Percentiles rank a stretch among this genome's conserved stretches.
phyloP scores from a whole-genome alignment of 2,113 vertebrate species.

The Paratilapia polleni region DNA sequence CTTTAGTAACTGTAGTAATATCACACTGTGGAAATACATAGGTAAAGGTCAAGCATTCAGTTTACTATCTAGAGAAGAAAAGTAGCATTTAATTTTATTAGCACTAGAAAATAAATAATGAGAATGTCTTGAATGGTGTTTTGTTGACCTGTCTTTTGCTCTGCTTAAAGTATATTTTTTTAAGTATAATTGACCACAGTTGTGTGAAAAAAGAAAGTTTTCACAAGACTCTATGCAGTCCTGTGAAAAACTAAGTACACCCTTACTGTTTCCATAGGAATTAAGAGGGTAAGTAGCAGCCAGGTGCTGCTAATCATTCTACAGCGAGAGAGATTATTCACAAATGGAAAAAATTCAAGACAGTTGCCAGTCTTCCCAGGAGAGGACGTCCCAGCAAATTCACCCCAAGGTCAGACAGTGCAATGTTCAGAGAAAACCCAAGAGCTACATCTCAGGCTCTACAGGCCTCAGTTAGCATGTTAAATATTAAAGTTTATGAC shows the following conservation, averaged over 20 bases:
- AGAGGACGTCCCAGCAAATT: no score
- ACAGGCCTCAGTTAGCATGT: no score
- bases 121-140: neutral
- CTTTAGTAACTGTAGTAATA: neutral
- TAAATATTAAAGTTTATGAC: no score
- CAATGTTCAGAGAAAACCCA: no score
- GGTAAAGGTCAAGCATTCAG: neutral
- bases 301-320: neutral
- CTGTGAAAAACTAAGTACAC: no score
- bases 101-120: neutral
- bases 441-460: no score
- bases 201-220: accelerated
- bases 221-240: no score
- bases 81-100: neutral
- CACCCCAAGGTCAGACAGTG: no score
- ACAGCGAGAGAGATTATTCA: accelerated
- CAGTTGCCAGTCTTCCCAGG: no score
- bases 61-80: neutral
- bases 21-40: neutral
- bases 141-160: neutral
- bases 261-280: neutral
- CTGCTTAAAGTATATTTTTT: neutral
- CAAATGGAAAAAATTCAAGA: no score
- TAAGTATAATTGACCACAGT: neutral
- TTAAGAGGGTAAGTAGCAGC: neutral